phyloP scores from a whole-genome alignment of 1,140 invertebrate genomes.

The Lethrus apterus region DNA sequence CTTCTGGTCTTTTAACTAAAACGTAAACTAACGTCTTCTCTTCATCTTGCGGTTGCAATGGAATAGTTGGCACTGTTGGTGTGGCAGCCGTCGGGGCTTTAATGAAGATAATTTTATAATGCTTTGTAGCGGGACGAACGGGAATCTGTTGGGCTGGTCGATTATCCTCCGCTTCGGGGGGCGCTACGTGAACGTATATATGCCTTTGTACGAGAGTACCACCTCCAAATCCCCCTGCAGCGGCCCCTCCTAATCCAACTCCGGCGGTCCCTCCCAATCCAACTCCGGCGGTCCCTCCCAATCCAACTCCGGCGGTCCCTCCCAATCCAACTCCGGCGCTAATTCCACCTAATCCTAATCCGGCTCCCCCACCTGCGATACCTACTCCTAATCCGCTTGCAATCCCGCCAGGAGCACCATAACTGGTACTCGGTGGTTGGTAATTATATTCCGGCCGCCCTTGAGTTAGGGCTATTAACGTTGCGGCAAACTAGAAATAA shows the following conservation, averaged over 20 bases:
- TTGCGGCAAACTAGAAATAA: conserved; percentile 1
- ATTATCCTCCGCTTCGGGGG: conserved; percentile 61
- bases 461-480: neutral
- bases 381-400: too few species aligned
- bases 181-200: conserved; percentile 38
- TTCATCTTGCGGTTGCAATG: conserved; percentile 60
- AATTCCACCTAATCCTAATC: conserved; percentile 3
- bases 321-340: neutral
- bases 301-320: neutral
- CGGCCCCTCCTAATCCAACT: neutral
- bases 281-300: neutral
- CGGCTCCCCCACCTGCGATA: neutral
- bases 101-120: conserved; percentile 86
- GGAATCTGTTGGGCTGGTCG: conserved; percentile 45
- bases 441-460: conserved; percentile 13
- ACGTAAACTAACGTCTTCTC: conserved; percentile 88
- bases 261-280: conserved; percentile 1
- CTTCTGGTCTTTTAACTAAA: conserved; percentile 76
- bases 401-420: conserved; percentile 7
- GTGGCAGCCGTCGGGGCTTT: conserved; percentile 74
- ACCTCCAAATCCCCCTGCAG: neutral
- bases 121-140: conserved; percentile 59
- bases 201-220: conserved; percentile 14
- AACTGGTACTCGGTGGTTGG: conserved; percentile 11
- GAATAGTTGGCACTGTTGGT: conserved; percentile 58